Evolutionary conservation across 2,888 invertebrate species (phyloP).

Genomic region (Acleris sparsana): DNA sequence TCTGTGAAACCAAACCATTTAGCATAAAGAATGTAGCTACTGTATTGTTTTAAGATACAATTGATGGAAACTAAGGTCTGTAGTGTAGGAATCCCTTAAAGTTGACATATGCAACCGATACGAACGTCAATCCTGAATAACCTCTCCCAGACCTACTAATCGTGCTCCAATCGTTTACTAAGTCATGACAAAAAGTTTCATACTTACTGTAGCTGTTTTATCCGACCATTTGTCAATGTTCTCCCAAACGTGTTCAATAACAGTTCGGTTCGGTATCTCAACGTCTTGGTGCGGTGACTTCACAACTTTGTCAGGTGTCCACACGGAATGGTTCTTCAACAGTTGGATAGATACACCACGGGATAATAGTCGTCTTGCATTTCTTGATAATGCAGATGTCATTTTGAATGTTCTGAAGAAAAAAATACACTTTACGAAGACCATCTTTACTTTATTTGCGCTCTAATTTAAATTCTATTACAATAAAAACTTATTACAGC

Average conservation of each 20-base stretch:
- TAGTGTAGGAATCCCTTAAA: too few relatives aligned
- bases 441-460: neutral
- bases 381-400: slow-evolving; percentile 44
- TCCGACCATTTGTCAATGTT: slow-evolving; percentile 85
- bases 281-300: slow-evolving; percentile 79
- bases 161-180: too few relatives aligned
- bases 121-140: too few relatives aligned
- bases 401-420: slow-evolving; percentile 20
- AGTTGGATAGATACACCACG: slow-evolving; percentile 39
- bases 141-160: too few relatives aligned
- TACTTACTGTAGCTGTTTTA: slow-evolving; percentile 85
- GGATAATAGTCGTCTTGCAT: slow-evolving; percentile 43
- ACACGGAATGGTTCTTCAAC: slow-evolving; percentile 46
- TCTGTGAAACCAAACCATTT: too few relatives aligned
- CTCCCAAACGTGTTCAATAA: slow-evolving; percentile 85
- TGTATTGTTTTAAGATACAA: too few relatives aligned
- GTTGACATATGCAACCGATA: too few relatives aligned
- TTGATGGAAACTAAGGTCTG: too few relatives aligned
- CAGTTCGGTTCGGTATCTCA: slow-evolving; percentile 72
- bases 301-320: slow-evolving; percentile 63
- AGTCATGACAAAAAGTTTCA: too few relatives aligned
- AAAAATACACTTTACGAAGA: neutral
- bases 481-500: too few relatives aligned
- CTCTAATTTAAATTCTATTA: too few relatives aligned
- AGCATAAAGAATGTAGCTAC: too few relatives aligned